phyloP scores from a whole-genome alignment of 2,113 vertebrate species.

The Rhea pennata region DNA sequence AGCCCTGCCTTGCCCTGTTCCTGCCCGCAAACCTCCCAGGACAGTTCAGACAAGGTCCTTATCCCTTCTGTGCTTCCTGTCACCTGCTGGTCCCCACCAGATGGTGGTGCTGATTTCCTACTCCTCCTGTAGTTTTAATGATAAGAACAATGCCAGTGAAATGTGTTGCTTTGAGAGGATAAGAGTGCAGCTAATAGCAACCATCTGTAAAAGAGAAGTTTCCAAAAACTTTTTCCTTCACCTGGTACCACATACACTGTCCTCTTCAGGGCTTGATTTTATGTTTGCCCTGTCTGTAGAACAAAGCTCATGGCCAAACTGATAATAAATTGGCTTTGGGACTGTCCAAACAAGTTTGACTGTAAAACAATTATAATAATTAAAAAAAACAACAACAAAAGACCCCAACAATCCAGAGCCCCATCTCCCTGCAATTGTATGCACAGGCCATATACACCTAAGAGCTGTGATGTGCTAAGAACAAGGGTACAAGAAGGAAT shows the following conservation, averaged over 20 bases:
- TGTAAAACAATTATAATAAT: not conserved
- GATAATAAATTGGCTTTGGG: not conserved
- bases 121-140: not conserved
- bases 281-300: not conserved
- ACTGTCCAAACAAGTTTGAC: not conserved
- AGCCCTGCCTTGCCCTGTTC: not conserved
- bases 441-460: not conserved
- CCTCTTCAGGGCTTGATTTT: not conserved
- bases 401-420: not conserved
- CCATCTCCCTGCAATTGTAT: not conserved
- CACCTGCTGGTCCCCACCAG: not conserved
- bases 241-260: fast-evolving
- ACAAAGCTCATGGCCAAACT: not conserved
- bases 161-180: not conserved
- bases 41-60: not conserved
- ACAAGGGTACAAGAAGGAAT: not conserved
- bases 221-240: not conserved
- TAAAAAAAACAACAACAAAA: not conserved
- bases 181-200: not conserved
- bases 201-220: not conserved
- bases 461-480: not conserved
- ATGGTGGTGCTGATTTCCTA: not conserved
- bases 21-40: not conserved
- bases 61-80: not conserved
- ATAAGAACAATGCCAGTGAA: not conserved